Evolutionary conservation across 2,113 vertebrate genomes (phyloP), one percentile per base, ranked within the genome.

Genomic region (Cyprinodon tularosa): DNA sequence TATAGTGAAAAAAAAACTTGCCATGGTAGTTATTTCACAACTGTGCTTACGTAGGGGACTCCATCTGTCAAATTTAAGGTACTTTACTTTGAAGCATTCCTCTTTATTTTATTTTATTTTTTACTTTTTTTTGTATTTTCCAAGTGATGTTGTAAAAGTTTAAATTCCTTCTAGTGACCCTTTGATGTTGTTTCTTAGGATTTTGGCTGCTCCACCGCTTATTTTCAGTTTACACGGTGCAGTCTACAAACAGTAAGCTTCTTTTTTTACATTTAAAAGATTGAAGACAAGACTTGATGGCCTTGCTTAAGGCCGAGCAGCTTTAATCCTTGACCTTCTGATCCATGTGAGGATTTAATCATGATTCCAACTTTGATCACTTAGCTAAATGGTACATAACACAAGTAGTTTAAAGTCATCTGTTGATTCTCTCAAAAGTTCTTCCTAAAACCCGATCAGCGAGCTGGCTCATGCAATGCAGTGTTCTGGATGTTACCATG

Each of bases 401-500:
- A 57, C 50, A 57, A 29, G 42, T 37, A 63, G 62, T 17, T 39
- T 38, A 17, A 20, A 66, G 40, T 66, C 17, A 13, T 45, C 14
- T 45, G 14, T 2, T 38, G 61, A 17, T 62, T 5, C 36, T 38
- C 36, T 14, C 61, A 65, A 39, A 29, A 13, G 2, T 66, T 20
- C 44, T 65, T 40, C n/a, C n/a, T 44, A n/a, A 42, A 65, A 39
- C 63, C 64, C n/a, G 45, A 66, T 66, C 64, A 45, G 15, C 0
- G 63, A n/a, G 40, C 62, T 14, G 15, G 62, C 39, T 64, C 38
- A 77, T 74, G 60, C 47, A 64, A 77, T 70, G 81, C 81, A 64
- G 61, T 68, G 20, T 39, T n/a, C 37, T 6, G 62, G 36, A 72
- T 57, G 77, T 57, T 20, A 82, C 69, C 77, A 74, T 83, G 68